Evolutionary conservation across 2,888 invertebrate genomes (phyloP), one percentile per base, ranked within the genome.

Genomic region (Aleiodes testaceus): DNA sequence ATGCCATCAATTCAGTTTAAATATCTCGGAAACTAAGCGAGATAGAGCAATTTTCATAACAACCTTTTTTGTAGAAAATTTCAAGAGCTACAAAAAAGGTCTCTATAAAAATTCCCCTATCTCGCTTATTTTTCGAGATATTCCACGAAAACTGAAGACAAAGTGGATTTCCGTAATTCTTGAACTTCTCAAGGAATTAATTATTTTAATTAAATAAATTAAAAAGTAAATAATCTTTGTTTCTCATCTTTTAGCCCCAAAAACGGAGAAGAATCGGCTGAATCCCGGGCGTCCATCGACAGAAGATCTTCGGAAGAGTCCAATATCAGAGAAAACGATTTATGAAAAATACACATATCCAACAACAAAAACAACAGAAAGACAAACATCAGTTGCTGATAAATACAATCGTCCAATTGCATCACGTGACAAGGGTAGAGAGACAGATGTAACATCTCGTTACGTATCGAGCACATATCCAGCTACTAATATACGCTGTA

Each of bases 391-490:
- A 65, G 80, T 85, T 26, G 74, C 85, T 73, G 86, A 85, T 36
- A 82, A 80, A 74, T 86, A 85, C 77, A 82, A 79, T 14, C 72
- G 73, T 68, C 79, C 84, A 36, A 74, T 78, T 61, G 66, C 79
- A 49, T 80, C 82, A n/a, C 81, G 85, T 5, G 85, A 86, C 36
- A 82, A 79, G 65, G 83, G 79, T 70, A 81, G 82, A 64, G 86
- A 86, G 59, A 75, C 85, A 26, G 87, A 86, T 64, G 72, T 77
- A 63, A 65, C 75, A 36, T 78, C 80, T 30, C 79, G 81, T 61
- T 85, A 84, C 75, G 81, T 78, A 64, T 79, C 84, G 53, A 83
- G 80, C 70, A 81, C 84, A 47, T 85, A 85, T 79, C 80, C 83
- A n/a, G 81, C 80, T 42, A 77, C 85, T 36, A 78, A 76, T 52